phyloP scores from a whole-genome alignment of 2,113 vertebrate species.

The Platysteira castanea region DNA sequence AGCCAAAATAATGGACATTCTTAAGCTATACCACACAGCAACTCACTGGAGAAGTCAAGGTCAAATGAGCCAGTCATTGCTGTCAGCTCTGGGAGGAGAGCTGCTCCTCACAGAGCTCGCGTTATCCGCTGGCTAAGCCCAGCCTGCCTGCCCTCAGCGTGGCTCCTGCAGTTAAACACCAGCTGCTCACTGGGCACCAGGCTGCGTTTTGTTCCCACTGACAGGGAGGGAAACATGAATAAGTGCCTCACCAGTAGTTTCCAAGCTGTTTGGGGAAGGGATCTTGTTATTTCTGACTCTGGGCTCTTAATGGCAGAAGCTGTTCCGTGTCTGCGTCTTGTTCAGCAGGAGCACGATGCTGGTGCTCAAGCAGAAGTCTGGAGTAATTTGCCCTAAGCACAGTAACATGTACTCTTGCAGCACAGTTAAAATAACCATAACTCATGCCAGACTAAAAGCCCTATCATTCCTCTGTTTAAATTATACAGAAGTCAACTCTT shows the following conservation, averaged over 20 bases:
- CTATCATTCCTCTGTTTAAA: neutral
- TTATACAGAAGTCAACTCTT: conserved; percentile 15
- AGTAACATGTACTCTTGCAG: neutral
- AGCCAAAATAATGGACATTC: neutral
- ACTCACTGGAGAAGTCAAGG: neutral
- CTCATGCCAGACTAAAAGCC: conserved; percentile 6
- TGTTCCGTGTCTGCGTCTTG: neutral
- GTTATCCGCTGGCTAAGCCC: conserved; percentile 7
- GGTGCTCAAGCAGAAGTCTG: conserved; percentile 2
- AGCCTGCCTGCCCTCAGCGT: conserved; percentile 8
- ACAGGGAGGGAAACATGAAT: neutral
- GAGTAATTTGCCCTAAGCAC: neutral
- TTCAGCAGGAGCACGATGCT: neutral
- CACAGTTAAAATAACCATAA: neutral
- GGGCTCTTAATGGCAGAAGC: neutral
- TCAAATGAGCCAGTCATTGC: neutral
- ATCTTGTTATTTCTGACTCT: neutral
- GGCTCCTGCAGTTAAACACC: conserved; percentile 17
- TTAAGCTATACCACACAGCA: neutral
- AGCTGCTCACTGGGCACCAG: conserved; percentile 35
- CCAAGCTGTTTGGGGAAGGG: neutral
- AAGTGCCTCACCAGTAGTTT: neutral
- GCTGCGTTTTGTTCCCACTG: conserved; percentile 21
- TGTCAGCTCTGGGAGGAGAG: conserved; percentile 33
- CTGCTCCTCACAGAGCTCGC: neutral